Base-by-base conservation (phyloP, 2,888 invertebrate species). In the Drosophila diplacantha region DNA sequence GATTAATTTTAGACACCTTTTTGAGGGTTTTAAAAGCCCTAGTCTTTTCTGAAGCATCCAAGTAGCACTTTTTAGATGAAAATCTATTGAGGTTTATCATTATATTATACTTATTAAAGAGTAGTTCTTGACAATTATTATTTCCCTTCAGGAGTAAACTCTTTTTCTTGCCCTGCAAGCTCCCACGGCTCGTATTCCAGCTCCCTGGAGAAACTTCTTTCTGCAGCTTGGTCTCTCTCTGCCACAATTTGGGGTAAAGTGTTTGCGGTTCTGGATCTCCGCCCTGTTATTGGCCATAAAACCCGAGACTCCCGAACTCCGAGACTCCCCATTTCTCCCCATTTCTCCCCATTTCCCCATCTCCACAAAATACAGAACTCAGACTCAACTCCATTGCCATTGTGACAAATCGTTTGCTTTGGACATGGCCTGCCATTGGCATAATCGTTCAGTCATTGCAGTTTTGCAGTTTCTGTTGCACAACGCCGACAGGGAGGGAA, bases 401-500 rank as follows among this genome's bases (percentile, higher is more conserved):
- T 76, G 84, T 84, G 79, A 84, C 79, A 80, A 84, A 80, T 80
- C 83, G 84, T 80, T 80, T 80, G 83, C 77, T 74, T 78, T 78
- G 81, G 84, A 78, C 78, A 57, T 76, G 68, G 62, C 54, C 50
- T 73, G 74, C 72, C 80, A 73, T 81, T 73, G 80, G 84, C 84
- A 78, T 78, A 78, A 78, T 78, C 78, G 84, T 79, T 75, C 76
- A 81, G 80, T 83, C 82, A 79, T 79, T 83, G 84, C 80, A 67
- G 71, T 55, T 81, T 71, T 76, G 77, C 74, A 74, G 56, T 50
- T 51, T 55, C 47, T 38, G 59, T 35, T 67, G 57, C 39, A 37
- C 34, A 41, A 49, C 53, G 54, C 26, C 29, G 43, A 4, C 38
- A 14, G 22, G 18, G 6, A 7, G 29, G 29, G 29, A 29, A 18